Percentiles rank a stretch among this genome's conserved stretches.
Conservation (phyloP, 37 sponge, comb jelly and placozoan genomes). For the Sycon ciliatum region DNA sequence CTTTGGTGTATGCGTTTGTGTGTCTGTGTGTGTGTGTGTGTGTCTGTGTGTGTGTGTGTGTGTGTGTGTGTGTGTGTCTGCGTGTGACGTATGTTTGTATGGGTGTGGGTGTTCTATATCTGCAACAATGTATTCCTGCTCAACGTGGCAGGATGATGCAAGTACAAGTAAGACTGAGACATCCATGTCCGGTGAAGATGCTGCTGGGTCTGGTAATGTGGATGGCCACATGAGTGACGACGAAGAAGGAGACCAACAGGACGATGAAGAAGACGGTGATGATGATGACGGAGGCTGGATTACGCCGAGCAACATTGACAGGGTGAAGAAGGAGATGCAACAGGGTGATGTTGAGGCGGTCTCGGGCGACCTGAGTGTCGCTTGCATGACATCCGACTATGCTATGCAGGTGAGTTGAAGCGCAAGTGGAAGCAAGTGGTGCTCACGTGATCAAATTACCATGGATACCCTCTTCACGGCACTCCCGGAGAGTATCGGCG, state of each 20-base stretch:
- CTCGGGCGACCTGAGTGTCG: slow-evolving; percentile 45
- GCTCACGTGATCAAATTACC: too few species aligned
- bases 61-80: slow-evolving; percentile 18
- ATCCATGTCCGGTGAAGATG: not conserved
- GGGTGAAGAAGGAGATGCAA: slow-evolving; percentile 52
- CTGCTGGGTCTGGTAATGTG: not conserved
- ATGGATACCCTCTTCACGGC: too few species aligned
- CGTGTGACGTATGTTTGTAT: not conserved
- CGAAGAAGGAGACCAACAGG: slow-evolving; percentile 14
- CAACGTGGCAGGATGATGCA: not conserved
- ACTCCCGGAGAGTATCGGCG: too few species aligned
- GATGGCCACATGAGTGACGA: not conserved
- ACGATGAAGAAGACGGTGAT: slow-evolving; percentile 44
- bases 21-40: slow-evolving; percentile 22
- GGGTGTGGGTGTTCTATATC: not conserved
- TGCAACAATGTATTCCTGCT: too few species aligned
- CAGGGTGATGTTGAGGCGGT: slow-evolving; percentile 31
- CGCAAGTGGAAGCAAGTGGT: too few species aligned
- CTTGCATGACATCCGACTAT: slow-evolving; percentile 89
- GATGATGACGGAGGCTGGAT: slow-evolving; percentile 92
- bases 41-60: slow-evolving; percentile 21
- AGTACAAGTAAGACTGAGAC: not conserved
- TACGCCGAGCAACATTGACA: slow-evolving; percentile 71
- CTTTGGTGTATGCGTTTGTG: not conserved
- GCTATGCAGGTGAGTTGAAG: slow-evolving; percentile 68